These are phyloP conservation scores for Oryzias celebensis DNA, from an alignment of 2,113 vertebrate species.

Conservation along the genomic window DNA sequence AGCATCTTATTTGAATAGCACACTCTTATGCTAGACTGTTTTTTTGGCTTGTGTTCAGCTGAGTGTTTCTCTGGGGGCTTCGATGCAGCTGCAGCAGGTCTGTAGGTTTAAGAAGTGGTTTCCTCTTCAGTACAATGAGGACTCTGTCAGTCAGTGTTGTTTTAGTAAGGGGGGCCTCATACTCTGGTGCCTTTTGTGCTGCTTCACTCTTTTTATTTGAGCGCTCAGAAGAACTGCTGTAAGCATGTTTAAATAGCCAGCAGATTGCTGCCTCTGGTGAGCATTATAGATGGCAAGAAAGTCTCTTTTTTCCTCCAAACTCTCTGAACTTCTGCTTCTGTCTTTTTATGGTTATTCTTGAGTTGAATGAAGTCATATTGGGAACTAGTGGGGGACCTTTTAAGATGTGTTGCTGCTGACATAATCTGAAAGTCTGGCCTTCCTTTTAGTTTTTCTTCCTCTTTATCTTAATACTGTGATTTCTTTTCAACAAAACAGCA, in stretches of 20 bases:
- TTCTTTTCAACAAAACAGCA: not conserved
- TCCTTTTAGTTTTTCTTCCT: constrained; percentile 25
- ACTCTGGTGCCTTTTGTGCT: constrained; percentile 69
- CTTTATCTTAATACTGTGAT: constrained; percentile 1
- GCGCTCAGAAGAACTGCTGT: constrained; percentile 36
- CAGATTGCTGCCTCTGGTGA: constrained; percentile 6
- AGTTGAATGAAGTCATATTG: constrained; percentile 6
- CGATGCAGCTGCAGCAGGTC: constrained; percentile 58
- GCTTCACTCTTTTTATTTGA: constrained; percentile 16
- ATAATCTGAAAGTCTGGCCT: not conserved
- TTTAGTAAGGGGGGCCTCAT: constrained; percentile 72
- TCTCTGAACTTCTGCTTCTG: constrained; percentile 8
- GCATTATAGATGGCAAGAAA: not conserved
- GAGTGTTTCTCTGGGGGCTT: constrained; percentile 35
- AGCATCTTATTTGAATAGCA: constrained; percentile 10
- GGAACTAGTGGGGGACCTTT: constrained; percentile 16
- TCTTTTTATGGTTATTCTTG: not conserved
- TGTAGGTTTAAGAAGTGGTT: constrained; percentile 59
- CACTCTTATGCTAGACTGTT: constrained; percentile 22
- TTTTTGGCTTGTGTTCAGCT: constrained; percentile 10
- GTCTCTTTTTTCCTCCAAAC: not conserved
- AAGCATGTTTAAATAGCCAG: constrained; percentile 29
- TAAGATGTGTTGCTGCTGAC: not conserved
- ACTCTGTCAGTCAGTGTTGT: constrained; percentile 74
- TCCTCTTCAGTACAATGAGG: constrained; percentile 73